A percentile compares a stretch with the other conserved stretches of the same genome.
Conservation (phyloP, 2,888 invertebrate genomes). For the Cantharis rufa region DNA sequence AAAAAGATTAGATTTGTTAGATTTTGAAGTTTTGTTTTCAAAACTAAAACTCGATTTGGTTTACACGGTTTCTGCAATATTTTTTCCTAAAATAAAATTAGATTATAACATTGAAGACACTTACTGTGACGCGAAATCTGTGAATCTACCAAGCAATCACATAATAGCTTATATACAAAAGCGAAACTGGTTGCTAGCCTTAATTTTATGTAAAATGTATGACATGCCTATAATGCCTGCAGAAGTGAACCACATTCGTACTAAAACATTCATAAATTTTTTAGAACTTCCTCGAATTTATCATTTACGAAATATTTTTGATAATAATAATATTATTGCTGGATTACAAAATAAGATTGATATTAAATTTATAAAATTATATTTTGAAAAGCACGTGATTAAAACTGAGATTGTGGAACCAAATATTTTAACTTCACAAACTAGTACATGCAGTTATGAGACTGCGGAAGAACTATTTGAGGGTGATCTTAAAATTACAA, state of each 20-base stretch:
- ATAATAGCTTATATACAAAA: constrained; percentile 66
- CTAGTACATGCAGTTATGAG: constrained; percentile 40
- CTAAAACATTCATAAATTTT: constrained; percentile 64
- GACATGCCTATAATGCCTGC: constrained; percentile 60
- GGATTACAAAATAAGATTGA: constrained; percentile 62
- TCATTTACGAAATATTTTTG: constrained; percentile 60
- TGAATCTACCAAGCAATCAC: constrained; percentile 56
- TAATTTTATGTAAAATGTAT: constrained; percentile 69
- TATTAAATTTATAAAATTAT: constrained; percentile 58
- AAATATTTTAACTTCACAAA: constrained; percentile 29
- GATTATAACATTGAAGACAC: constrained; percentile 60
- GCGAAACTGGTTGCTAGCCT: constrained; percentile 71
- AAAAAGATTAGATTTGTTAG: constrained; percentile 67
- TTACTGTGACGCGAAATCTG: constrained; percentile 39
- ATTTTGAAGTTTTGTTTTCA: constrained; percentile 70
- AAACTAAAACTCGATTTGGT: constrained; percentile 74
- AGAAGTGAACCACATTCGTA: constrained; percentile 59
- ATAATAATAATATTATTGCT: constrained; percentile 63
- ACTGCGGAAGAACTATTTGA: constrained; percentile 46
- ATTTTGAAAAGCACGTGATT: constrained; percentile 50
- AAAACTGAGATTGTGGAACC: constrained; percentile 33
- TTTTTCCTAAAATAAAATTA: constrained; percentile 68
- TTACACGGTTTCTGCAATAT: constrained; percentile 73
- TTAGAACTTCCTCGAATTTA: constrained; percentile 62
- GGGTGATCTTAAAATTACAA: constrained; percentile 42